Percentiles rank a stretch among this genome's conserved stretches.
phyloP scores from a whole-genome alignment of 1,140 invertebrate genomes.

The Drosophila lacertosa region DNA sequence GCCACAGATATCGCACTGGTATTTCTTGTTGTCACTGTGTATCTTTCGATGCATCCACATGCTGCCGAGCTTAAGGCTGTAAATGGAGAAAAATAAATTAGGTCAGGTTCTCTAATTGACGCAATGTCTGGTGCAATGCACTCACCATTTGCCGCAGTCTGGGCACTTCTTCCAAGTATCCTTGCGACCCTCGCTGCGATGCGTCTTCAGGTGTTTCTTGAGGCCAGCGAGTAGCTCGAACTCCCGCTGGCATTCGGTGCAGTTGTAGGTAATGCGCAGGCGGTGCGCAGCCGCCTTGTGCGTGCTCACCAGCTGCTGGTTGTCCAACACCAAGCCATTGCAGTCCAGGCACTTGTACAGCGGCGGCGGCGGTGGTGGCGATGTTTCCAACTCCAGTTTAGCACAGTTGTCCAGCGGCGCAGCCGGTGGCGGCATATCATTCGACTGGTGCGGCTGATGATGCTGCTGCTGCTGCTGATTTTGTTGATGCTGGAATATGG shows the following conservation, averaged over 20 bases:
- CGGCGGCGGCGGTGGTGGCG: slow-evolving; percentile 41
- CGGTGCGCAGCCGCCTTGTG: slow-evolving; percentile 69
- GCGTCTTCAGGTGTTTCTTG: slow-evolving; percentile 79
- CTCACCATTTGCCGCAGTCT: slow-evolving; percentile 85
- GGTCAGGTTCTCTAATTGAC: too few species aligned
- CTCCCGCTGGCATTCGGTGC: slow-evolving; percentile 72
- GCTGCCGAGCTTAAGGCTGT: slow-evolving; percentile 84
- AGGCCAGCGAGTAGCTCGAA: slow-evolving; percentile 69
- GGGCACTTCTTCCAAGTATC: slow-evolving; percentile 84
- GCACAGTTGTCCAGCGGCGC: slow-evolving; percentile 11
- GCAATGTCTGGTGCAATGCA: neutral
- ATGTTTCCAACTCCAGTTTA: slow-evolving; percentile 51
- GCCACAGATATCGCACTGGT: slow-evolving; percentile 85
- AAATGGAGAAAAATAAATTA: slow-evolving; percentile 1
- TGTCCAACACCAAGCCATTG: slow-evolving; percentile 68
- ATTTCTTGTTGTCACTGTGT: slow-evolving; percentile 84
- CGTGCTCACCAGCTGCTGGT: slow-evolving; percentile 50
- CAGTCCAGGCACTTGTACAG: slow-evolving; percentile 78
- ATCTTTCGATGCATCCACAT: slow-evolving; percentile 85
- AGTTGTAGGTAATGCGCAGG: slow-evolving; percentile 67
- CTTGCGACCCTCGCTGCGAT: slow-evolving; percentile 74
- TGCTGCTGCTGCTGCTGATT: neutral
- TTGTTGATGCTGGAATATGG: slow-evolving; percentile 59
- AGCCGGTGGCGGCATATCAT: slow-evolving; percentile 56
- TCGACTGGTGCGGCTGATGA: slow-evolving; percentile 1